Base-by-base conservation (phyloP, 2,113 vertebrate species). In the Rhinogobius similis region DNA sequence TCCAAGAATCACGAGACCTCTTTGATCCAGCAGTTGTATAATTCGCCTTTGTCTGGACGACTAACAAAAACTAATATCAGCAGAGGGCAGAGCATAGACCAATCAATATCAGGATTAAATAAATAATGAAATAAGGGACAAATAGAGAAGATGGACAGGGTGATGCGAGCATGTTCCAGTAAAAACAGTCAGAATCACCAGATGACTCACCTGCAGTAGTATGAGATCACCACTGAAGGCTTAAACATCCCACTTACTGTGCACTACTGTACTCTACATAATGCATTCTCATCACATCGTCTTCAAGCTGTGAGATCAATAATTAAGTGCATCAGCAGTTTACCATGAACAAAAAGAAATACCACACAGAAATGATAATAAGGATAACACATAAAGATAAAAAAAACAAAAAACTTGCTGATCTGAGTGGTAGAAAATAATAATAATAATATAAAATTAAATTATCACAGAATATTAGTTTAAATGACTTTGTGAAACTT, bases 181-280 rank as follows among this genome's bases (percentile, higher is more conserved):
- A 89, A 91, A 58, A 43, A 67, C 12, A 65, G 71, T 67, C 48
- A 82, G 72, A 84, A 76, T 74, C 56, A 59, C 29, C 44, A 52
- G 82, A 82, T 90, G 89, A 90, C 79, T 91, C 90, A 89, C 80
- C 81, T 87, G 81, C 62, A 23, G 68, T 83, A 53, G 68, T 2
- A 66, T 91, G 89, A 90, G 65, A 83, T 91, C 87, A 89, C 85
- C 78, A 85, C 77, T 23, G 23, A 13, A 10, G 52, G 52, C 23
- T 24, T 53, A 77, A 84, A 72, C 66, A 75, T 75, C 69, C 76
- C 67, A 61, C 58, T 32, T 32, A 61, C 58, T 36, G 20, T 38
- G 56, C 56, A 59, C 26, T 58, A 29, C 32, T 55, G n/a, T 8
- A 21, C 58, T 36, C 4, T 36, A 38, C 29, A 32, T 16, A 58